Conservation (phyloP, 2,888 invertebrate species). For the Diachrysia chrysitis region DNA sequence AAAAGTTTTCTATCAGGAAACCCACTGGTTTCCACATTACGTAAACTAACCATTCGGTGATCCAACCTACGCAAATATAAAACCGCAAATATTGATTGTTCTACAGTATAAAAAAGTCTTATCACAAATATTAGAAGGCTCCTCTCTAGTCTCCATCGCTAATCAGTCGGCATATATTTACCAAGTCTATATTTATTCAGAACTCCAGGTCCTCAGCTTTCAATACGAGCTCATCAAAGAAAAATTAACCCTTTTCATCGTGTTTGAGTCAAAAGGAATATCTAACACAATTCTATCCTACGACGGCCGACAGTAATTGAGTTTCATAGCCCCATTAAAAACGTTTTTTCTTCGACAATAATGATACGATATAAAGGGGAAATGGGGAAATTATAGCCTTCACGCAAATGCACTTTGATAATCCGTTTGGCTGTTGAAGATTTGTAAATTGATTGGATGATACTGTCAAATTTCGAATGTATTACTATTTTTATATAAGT, state of each 20-base stretch:
- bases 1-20: no score
- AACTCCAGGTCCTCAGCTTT: background rate
- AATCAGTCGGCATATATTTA: background rate
- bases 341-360: conserved; percentile 11
- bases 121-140: no score
- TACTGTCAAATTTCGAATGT: background rate
- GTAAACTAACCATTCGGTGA: no score
- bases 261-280: conserved; percentile 33
- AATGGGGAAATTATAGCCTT: conserved; percentile 13
- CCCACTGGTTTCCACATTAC: no score
- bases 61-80: no score
- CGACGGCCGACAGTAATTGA: conserved; percentile 22
- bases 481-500: no score
- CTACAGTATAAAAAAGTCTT: no score
- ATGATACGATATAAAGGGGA: conserved; percentile 8
- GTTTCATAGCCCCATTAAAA: conserved; percentile 8
- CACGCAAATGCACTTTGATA: conserved; percentile 9
- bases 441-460: background rate
- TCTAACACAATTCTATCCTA: conserved; percentile 14
- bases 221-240: conserved; percentile 19
- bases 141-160: background rate
- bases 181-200: background rate
- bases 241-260: conserved; percentile 17
- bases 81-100: no score
- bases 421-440: conserved; percentile 5